Evolutionary conservation across 2,113 vertebrate species (phyloP).

Genomic region (Osmerus mordax): DNA sequence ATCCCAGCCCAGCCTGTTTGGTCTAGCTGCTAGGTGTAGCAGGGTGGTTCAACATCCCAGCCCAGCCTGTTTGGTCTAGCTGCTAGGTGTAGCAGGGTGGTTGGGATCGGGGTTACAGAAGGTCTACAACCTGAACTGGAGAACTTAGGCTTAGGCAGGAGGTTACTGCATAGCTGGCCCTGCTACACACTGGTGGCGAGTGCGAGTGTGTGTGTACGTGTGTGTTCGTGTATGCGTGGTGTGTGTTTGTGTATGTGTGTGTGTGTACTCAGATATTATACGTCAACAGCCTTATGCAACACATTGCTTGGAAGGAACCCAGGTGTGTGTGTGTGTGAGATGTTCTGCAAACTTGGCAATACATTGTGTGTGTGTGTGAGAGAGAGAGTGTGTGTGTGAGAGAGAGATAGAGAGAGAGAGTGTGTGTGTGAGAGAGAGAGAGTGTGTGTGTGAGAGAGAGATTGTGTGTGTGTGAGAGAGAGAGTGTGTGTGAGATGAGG

Average conservation of each 20-base stretch:
- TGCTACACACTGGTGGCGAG: neutral
- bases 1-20: too few species aligned
- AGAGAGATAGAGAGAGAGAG: neutral
- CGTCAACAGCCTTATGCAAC: neutral
- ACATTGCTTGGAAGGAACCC: neutral
- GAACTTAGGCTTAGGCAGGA: neutral
- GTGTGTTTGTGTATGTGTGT: neutral
- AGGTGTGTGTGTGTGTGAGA: conserved; percentile 2
- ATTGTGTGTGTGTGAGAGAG: neutral
- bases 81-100: conserved; percentile 69
- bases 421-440: neutral
- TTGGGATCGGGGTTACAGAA: neutral
- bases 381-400: neutral
- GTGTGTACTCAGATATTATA: neutral
- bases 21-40: conserved; percentile 67
- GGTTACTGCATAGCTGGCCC: neutral
- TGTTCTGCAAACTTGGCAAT: neutral
- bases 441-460: neutral
- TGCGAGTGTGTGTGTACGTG: neutral
- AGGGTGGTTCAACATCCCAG: neutral
- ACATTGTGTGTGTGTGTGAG: neutral
- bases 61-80: neutral
- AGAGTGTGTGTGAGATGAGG: neutral
- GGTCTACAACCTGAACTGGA: neutral
- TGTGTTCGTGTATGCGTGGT: conserved; percentile 5